phyloP scores from a whole-genome alignment of 2,797 vertebrate species.

The Lagorchestes hirsutus region DNA sequence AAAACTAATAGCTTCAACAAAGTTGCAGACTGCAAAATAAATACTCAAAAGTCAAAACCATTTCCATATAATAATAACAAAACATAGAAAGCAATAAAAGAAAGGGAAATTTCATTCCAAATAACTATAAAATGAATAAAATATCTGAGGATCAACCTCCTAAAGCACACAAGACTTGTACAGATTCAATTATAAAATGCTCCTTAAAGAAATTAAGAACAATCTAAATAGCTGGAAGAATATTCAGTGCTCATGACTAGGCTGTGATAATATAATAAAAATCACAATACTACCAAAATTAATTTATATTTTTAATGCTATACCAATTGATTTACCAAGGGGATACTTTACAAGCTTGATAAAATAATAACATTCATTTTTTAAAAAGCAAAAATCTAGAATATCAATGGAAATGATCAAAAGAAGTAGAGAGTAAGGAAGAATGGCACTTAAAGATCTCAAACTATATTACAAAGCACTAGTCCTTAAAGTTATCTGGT shows the following conservation, averaged over 20 bases:
- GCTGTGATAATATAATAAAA: not conserved
- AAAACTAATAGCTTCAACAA: not conserved
- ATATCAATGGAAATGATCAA: not conserved
- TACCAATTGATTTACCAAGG: not conserved
- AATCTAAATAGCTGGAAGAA: not conserved
- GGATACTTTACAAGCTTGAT: not conserved
- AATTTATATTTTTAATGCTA: not conserved
- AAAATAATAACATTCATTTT: not conserved
- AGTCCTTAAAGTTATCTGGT: not conserved
- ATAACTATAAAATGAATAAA: not conserved
- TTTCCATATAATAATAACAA: not conserved
- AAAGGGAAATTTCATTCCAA: not conserved
- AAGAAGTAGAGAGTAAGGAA: not conserved
- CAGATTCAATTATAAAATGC: not conserved
- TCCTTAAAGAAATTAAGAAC: not conserved
- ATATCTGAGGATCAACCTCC: not conserved
- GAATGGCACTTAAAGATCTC: not conserved
- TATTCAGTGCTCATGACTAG: not conserved
- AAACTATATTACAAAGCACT: not conserved
- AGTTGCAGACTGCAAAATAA: not conserved
- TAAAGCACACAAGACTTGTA: not conserved
- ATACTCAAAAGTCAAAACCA: not conserved
- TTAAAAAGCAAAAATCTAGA: not conserved
- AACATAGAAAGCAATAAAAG: not conserved
- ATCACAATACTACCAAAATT: not conserved